A percentile compares a stretch with the other conserved stretches of the same genome.
These are phyloP conservation scores for Ceratosolen fusciceps DNA, from an alignment of 1,140 invertebrate genomes.

Conservation along the genomic window DNA sequence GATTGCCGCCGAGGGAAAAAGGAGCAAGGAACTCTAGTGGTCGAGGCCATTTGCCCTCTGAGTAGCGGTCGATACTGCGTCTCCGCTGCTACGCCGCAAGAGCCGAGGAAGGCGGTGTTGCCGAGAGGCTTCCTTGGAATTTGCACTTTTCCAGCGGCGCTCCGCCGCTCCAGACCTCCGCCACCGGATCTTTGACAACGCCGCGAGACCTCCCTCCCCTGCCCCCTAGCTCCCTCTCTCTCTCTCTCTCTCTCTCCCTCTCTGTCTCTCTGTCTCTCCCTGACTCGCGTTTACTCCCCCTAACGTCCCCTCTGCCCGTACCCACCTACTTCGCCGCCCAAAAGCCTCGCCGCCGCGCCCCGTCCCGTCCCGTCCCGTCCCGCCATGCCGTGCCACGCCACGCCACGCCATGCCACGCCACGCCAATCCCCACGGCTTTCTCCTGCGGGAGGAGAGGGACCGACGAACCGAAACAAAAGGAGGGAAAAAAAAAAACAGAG, in stretches of 20 bases:
- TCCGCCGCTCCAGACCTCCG: conserved; percentile 1
- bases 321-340: no score
- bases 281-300: no score
- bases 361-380: background rate
- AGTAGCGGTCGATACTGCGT: conserved; percentile 59
- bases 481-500: conserved; percentile 19
- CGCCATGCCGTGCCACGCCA: no score
- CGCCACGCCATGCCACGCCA: no score
- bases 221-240: no score
- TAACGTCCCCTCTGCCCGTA: no score
- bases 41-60: conserved; percentile 58
- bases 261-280: no score
- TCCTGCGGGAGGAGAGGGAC: background rate
- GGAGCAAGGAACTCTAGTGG: conserved; percentile 51
- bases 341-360: no score
- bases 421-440: no score
- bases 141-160: conserved; percentile 55
- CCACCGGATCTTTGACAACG: conserved; percentile 37
- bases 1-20: conserved; percentile 47
- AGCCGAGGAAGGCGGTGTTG: conserved; percentile 54
- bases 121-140: conserved; percentile 57
- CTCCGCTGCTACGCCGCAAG: conserved; percentile 33
- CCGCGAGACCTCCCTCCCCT: conserved; percentile 39
- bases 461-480: background rate
- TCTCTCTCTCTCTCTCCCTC: no score